These are phyloP conservation scores for Drosophila pectinifera DNA, from an alignment of 1,140 invertebrate genomes.

Conservation along the genomic window DNA sequence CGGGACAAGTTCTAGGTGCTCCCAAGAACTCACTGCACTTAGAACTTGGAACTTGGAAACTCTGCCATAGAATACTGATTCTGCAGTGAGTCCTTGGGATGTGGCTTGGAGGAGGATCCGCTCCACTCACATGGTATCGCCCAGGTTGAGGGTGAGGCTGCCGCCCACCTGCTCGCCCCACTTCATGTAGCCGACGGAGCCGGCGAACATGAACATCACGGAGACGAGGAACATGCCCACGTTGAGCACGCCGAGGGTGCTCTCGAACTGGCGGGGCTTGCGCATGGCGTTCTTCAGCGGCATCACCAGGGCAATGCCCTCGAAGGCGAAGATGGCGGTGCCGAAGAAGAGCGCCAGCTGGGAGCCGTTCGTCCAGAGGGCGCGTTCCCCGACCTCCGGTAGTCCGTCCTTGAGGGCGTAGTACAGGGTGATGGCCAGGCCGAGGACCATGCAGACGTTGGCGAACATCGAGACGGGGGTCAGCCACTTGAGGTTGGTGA, in stretches of 20 bases:
- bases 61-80: too few species aligned
- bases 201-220: constrained; percentile 90
- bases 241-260: constrained; percentile 92
- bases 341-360: constrained; percentile 90
- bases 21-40: too few species aligned
- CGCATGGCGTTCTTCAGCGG: constrained; percentile 96
- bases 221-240: constrained; percentile 89
- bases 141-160: constrained; percentile 91
- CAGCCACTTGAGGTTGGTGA: constrained; percentile 91
- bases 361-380: constrained; percentile 87
- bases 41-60: too few species aligned
- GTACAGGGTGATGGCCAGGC: constrained; percentile 90
- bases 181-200: constrained; percentile 93
- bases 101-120: too few species aligned
- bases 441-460: constrained; percentile 89
- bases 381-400: constrained; percentile 86
- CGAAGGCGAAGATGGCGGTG: constrained; percentile 92
- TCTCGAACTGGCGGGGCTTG: constrained; percentile 91
- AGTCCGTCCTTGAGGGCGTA: constrained; percentile 89
- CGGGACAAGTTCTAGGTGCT: not conserved
- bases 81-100: too few species aligned
- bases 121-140: constrained; percentile 75
- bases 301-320: constrained; percentile 92
- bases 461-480: constrained; percentile 90
- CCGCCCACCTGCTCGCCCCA: constrained; percentile 90